Conservation (phyloP, 2,113 vertebrate species). For the Lethenteron camtschaticum region DNA sequence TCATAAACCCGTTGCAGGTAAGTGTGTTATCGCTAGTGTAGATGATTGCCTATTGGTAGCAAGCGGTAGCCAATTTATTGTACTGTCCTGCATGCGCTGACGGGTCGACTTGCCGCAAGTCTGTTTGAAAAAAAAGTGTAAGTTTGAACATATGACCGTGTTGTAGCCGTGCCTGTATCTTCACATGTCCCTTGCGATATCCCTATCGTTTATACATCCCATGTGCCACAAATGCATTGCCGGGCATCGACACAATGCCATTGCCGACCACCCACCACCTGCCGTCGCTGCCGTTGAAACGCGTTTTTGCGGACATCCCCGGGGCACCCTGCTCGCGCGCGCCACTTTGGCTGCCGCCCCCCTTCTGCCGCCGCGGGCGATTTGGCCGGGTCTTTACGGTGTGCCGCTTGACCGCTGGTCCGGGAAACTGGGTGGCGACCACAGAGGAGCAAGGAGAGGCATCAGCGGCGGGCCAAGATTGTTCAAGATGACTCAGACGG, state of each 20-base stretch:
- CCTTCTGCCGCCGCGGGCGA: constrained; percentile 62
- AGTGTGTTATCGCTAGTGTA: no score
- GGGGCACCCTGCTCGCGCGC: no score
- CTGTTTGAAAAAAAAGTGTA: no score
- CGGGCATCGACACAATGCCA: constrained; percentile 97
- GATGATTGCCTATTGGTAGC: no score
- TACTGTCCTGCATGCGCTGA: no score
- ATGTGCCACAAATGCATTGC: constrained; percentile 82
- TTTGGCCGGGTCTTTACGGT: constrained; percentile 40
- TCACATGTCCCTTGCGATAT: constrained; percentile 99
- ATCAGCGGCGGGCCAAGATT: constrained; percentile 54
- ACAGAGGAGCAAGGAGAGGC: constrained; percentile 69
- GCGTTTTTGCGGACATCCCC: no score
- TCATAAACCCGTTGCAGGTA: no score
- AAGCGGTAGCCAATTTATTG: no score
- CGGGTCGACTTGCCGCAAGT: no score
- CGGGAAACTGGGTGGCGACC: constrained; percentile 26
- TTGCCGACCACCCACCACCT: constrained; percentile 69
- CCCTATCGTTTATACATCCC: constrained; percentile 99
- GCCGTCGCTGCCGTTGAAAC: constrained; percentile 18
- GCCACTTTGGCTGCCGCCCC: constrained; percentile 32
- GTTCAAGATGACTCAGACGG: constrained; percentile 96
- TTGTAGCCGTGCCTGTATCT: constrained; percentile 27
- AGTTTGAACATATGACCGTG: no score
- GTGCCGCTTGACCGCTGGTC: constrained; percentile 32